Conservation (phyloP, 2,888 invertebrate genomes). For the Lithophane socia region DNA sequence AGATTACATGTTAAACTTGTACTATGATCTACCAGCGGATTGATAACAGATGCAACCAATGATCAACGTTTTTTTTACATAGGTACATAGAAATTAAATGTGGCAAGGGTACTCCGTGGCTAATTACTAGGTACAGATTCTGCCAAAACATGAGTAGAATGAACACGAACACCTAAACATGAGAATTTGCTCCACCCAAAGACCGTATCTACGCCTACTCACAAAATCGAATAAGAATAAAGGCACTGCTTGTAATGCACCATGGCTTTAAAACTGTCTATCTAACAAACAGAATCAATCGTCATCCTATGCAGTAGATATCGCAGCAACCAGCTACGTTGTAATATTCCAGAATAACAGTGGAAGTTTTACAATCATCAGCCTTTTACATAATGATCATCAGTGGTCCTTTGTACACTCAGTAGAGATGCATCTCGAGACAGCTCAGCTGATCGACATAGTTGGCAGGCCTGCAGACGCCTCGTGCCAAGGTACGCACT, state of each 20-base stretch:
- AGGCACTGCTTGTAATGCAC: neutral
- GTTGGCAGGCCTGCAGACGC: conserved; percentile 76
- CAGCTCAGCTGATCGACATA: conserved; percentile 75
- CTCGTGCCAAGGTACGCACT: conserved; percentile 78
- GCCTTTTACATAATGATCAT: conserved; percentile 44
- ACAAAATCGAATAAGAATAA: neutral
- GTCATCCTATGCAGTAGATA: neutral
- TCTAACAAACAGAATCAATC: neutral
- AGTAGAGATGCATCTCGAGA: conserved; percentile 59
- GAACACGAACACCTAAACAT: neutral
- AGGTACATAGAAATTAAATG: neutral
- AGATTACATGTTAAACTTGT: neutral
- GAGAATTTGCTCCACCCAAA: no score
- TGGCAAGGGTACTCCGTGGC: neutral
- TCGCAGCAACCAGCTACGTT: conserved; percentile 6
- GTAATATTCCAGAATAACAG: conserved; percentile 18
- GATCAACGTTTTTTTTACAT: conserved; percentile 17
- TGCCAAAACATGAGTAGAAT: no score
- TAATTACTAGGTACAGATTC: neutral
- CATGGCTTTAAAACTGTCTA: neutral
- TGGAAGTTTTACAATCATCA: conserved; percentile 43
- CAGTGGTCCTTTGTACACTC: conserved; percentile 24
- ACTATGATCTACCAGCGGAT: neutral
- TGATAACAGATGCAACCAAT: conserved; percentile 5
- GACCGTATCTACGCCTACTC: neutral